Evolutionary conservation across 2,113 vertebrate species (phyloP).

Genomic region (Sialia sialis): DNA sequence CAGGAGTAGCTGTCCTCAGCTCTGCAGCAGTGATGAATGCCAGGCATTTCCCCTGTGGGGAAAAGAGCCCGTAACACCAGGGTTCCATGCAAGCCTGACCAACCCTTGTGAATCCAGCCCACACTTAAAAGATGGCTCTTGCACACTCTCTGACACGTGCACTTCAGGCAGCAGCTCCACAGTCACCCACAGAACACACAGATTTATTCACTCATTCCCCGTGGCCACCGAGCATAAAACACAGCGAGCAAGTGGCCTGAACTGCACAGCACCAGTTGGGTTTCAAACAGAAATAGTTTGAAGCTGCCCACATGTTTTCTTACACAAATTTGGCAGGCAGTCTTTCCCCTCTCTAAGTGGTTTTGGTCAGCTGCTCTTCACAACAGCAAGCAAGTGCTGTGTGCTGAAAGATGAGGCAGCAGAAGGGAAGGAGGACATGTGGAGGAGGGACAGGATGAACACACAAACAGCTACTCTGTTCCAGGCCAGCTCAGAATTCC

Average conservation of each 20-base stretch:
- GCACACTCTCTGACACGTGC: rapidly evolving
- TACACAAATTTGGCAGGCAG: neutral
- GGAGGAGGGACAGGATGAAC: constrained; percentile 13
- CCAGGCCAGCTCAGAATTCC: neutral
- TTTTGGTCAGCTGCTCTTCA: neutral
- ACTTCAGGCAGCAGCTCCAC: neutral
- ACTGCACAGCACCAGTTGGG: neutral
- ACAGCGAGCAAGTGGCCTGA: neutral
- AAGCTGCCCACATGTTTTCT: constrained; percentile 6
- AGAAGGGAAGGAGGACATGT: neutral
- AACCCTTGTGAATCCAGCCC: neutral
- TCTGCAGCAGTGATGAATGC: rapidly evolving
- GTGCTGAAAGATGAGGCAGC: neutral
- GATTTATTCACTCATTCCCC: neutral
- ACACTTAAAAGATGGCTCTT: neutral
- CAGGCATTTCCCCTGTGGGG: rapidly evolving
- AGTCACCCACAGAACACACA: neutral
- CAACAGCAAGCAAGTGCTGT: neutral
- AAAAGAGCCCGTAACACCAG: rapidly evolving
- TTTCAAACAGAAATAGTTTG: constrained; percentile 1
- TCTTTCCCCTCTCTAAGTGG: neutral
- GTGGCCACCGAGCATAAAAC: neutral
- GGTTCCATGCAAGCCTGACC: rapidly evolving
- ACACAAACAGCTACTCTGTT: neutral
- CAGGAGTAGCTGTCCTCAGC: rapidly evolving